Percentiles rank a stretch among this genome's conserved stretches.
These are phyloP conservation scores for Coilia nasus DNA, from an alignment of 2,797 vertebrate genomes.

Conservation along the genomic window DNA sequence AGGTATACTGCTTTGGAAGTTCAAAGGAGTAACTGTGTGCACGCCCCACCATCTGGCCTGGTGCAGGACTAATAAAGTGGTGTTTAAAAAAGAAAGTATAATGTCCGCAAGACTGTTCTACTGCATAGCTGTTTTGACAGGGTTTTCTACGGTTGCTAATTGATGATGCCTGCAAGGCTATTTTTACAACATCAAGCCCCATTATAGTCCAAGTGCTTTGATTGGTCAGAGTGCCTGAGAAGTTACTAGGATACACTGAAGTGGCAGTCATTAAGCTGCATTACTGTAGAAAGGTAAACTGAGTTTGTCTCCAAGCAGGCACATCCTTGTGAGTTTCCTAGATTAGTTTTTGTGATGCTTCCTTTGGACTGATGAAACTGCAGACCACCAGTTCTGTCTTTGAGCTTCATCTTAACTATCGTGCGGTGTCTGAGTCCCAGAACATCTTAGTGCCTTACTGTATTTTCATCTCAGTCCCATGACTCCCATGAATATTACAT, in stretches of 20 bases:
- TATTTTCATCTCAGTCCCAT: neutral
- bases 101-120: too few species aligned
- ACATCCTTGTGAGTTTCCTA: neutral
- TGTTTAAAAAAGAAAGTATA: too few species aligned
- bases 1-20: neutral
- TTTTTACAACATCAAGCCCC: neutral
- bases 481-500: slow-evolving; percentile 47
- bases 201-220: neutral
- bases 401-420: neutral
- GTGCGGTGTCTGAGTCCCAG: neutral
- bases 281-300: neutral
- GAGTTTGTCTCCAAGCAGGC: neutral
- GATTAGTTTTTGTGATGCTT: neutral
- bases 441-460: too few species aligned
- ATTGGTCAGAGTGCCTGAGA: neutral
- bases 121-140: slow-evolving; percentile 1
- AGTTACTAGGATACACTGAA: neutral
- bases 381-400: neutral
- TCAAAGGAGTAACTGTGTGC: too few species aligned
- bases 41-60: too few species aligned
- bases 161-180: neutral
- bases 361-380: neutral
- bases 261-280: neutral
- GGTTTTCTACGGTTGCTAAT: neutral
- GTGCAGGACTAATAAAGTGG: too few species aligned